Evolutionary conservation across 2,113 vertebrate genomes (phyloP).

Genomic region (Dipodomys ordii): DNA sequence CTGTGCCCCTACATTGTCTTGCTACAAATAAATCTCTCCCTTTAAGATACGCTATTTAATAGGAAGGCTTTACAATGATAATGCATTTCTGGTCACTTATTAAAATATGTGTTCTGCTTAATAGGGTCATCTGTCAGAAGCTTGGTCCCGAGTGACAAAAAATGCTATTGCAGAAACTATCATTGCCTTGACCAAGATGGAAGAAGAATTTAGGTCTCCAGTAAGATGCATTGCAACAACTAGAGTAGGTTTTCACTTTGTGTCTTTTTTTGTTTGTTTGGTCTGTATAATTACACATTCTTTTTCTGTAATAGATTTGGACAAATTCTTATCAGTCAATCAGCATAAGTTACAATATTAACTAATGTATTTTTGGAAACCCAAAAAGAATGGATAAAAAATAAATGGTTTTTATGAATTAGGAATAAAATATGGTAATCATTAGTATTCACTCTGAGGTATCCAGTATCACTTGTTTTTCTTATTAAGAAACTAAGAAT

Average conservation of each 20-base stretch:
- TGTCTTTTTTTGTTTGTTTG: slow-evolving; percentile 7
- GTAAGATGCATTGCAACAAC: slow-evolving; percentile 98
- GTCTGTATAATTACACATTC: not conserved
- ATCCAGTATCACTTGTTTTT: slow-evolving; percentile 29
- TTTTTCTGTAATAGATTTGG: slow-evolving; percentile 36
- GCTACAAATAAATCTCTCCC: not conserved
- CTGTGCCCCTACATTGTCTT: not conserved
- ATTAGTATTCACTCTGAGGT: not conserved
- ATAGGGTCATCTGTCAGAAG: slow-evolving; percentile 97
- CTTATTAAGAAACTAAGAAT: slow-evolving; percentile 18
- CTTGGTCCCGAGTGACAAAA: slow-evolving; percentile 99
- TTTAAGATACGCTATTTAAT: not conserved
- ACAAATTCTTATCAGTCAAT: slow-evolving; percentile 1
- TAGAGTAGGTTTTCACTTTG: slow-evolving; percentile 87
- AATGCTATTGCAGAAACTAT: slow-evolving; percentile 99
- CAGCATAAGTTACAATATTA: not conserved
- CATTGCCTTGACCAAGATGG: slow-evolving; percentile 99
- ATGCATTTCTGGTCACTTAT: slow-evolving; percentile 13
- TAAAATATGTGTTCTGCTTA: slow-evolving; percentile 62
- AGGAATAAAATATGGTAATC: not conserved
- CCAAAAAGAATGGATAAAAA: not conserved
- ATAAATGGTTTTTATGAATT: slow-evolving; percentile 13
- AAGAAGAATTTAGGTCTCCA: slow-evolving; percentile 97
- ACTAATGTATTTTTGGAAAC: not conserved
- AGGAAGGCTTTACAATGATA: slow-evolving; percentile 34